Base-by-base conservation (phyloP, 2,113 vertebrate species). In the Nycticryphes semicollaris region DNA sequence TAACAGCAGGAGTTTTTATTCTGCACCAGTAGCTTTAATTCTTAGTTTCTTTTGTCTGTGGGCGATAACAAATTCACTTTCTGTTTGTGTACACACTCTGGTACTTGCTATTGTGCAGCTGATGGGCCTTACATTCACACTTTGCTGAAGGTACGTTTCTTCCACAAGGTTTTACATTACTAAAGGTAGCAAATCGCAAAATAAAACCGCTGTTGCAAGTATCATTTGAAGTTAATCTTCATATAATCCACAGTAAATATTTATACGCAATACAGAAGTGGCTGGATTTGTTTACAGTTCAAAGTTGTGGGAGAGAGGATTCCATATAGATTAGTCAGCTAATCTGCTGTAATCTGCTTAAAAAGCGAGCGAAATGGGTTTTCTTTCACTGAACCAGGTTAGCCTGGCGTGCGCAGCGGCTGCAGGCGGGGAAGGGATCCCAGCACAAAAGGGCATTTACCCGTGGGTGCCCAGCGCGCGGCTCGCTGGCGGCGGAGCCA, bases 271-370 rank as follows among this genome's bases (percentile, higher is more conserved):
- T 77, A 77, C 83, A 92, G 77, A 87, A 94, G 95, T 94, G 84
- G 75, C 69, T 73, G 91, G 93, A 90, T 95, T 92, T 97, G 93
- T 96, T 97, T 97, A 96, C 97, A 93, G 70, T 75, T 89, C 54
- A 70, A 86, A 94, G 89, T 87, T 39, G 77, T 85, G 66, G 64
- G 77, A 89, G 93, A 95, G 82, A 87, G 97, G 97, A 95, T 96
- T 97, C 91, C 50, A 6, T 64, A 20, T 43, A 95, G 96, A 97
- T 97, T 97, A 96, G 94, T 81, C 27, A 15, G 28, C 62, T 97
- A 96, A 97, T 97, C 96, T 96, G 94, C 77, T 75, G 87, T 96
- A 96, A 96, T 97, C 97, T 97, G 39, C 94, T 97, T 97, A 93
- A 88, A 94, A 94, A 92, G 91, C 75, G 57, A 85, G 67, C 5